Percentiles rank a stretch among this genome's conserved stretches.
phyloP scores from a whole-genome alignment of 2,113 vertebrate species.

The Carassius carassius region DNA sequence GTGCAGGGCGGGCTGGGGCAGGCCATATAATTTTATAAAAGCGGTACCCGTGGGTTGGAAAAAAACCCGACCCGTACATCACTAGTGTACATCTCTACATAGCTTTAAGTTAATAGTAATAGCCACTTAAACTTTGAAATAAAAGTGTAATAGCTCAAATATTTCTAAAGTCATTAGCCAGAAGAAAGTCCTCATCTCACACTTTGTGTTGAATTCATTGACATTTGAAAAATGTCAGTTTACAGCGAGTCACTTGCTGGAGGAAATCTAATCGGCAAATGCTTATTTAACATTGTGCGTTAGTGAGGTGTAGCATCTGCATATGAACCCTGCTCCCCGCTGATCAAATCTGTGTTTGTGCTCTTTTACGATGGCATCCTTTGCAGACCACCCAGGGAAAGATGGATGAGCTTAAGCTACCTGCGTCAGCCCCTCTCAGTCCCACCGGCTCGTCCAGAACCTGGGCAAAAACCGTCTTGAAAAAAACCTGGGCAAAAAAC shows the following conservation, averaged over 20 bases:
- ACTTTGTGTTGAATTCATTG: conserved; percentile 13
- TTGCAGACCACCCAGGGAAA: conserved; percentile 72
- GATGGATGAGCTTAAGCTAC: conserved; percentile 70
- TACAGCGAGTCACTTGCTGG: conserved; percentile 28
- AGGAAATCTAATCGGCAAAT: not conserved
- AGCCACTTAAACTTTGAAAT: not conserved
- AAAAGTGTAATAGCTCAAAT: too few species aligned
- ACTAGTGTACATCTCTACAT: too few species aligned
- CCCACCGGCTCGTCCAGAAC: conserved; percentile 63
- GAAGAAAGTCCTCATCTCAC: conserved; percentile 17
- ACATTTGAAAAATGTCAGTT: conserved; percentile 36
- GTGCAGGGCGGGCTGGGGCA: too few species aligned
- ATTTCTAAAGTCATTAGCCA: not conserved
- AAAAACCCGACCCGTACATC: too few species aligned
- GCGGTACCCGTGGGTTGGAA: too few species aligned
- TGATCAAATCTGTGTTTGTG: conserved; percentile 62
- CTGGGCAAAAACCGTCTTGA: conserved; percentile 57
- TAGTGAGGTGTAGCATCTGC: conserved; percentile 56
- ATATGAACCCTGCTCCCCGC: conserved; percentile 59
- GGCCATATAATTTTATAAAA: too few species aligned
- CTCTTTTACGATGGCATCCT: conserved; percentile 52
- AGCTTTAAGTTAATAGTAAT: not conserved
- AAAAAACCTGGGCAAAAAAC: conserved; percentile 62
- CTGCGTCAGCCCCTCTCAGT: conserved; percentile 64
- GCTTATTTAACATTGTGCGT: conserved; percentile 39